phyloP scores from a whole-genome alignment of 1,140 invertebrate genomes.

The Drosophila quadrilineata region DNA sequence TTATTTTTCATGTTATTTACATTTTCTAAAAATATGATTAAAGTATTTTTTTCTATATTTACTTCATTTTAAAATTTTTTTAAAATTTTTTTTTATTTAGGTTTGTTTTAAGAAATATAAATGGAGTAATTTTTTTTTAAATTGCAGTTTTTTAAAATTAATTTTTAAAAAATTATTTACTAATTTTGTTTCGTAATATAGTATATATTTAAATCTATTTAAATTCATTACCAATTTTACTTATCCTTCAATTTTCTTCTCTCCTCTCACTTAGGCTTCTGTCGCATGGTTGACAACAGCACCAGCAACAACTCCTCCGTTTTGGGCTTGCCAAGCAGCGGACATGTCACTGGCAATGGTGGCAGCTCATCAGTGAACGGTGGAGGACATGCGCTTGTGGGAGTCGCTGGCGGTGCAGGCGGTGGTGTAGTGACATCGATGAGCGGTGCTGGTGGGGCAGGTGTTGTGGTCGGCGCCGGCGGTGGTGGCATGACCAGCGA shows the following conservation, averaged over 20 bases:
- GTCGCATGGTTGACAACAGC: constrained; percentile 89
- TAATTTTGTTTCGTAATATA: too few relatives aligned
- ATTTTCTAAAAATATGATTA: too few relatives aligned
- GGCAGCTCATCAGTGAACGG: constrained; percentile 44
- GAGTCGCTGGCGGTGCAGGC: constrained; percentile 9
- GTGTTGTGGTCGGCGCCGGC: constrained; percentile 50
- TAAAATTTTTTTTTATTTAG: too few relatives aligned
- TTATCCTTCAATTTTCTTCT: constrained; percentile 48
- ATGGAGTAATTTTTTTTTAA: too few relatives aligned
- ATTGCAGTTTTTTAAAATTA: too few relatives aligned
- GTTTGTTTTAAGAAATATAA: too few relatives aligned
- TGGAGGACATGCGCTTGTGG: constrained; percentile 45
- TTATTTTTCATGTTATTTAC: too few relatives aligned
- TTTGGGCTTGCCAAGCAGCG: constrained; percentile 65
- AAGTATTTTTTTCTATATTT: too few relatives aligned
- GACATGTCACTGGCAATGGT: constrained; percentile 63
- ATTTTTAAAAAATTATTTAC: too few relatives aligned
- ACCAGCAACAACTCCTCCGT: constrained; percentile 81
- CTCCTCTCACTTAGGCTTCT: constrained; percentile 86
- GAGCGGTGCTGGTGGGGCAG: constrained; percentile 69
- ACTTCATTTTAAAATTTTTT: too few relatives aligned
- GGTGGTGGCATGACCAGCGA: constrained; percentile 74
- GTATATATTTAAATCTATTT: too few relatives aligned
- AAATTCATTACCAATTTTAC: too few relatives aligned
- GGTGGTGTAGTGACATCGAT: constrained; percentile 67